Evolutionary conservation across 2,113 vertebrate species (phyloP).

Genomic region (Callithrix jacchus): DNA sequence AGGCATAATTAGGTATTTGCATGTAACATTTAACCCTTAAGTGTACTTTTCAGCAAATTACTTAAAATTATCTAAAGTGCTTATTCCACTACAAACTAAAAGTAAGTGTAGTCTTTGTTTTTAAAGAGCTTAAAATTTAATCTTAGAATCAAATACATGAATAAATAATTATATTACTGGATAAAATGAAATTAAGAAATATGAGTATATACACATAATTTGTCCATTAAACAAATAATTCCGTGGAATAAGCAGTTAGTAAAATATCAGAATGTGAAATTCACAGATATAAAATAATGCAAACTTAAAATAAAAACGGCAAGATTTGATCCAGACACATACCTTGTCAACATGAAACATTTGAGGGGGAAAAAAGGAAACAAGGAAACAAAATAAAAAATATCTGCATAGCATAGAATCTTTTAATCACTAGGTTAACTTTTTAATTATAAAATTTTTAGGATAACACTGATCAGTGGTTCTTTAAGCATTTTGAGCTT

Average conservation of each 20-base stretch:
- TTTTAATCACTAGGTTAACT: background rate
- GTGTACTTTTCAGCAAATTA: background rate
- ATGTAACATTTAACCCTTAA: background rate
- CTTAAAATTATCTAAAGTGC: background rate
- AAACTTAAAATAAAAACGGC: background rate
- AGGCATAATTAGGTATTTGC: background rate
- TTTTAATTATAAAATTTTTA: background rate
- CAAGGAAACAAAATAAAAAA: background rate
- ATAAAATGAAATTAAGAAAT: slow-evolving; percentile 25
- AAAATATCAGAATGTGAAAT: background rate
- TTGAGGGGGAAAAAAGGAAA: background rate
- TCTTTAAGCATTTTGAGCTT: background rate
- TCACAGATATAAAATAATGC: background rate
- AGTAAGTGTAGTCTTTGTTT: background rate
- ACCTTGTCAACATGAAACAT: background rate
- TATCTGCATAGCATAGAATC: background rate
- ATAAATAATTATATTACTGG: background rate
- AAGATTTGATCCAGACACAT: background rate
- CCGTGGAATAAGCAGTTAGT: background rate
- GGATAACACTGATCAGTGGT: background rate
- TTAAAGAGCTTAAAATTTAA: background rate
- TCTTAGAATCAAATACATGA: background rate
- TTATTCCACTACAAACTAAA: background rate
- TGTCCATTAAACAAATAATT: background rate
- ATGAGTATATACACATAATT: background rate